phyloP scores from a whole-genome alignment of 2,888 invertebrate genomes.

The Dusona sp. region DNA sequence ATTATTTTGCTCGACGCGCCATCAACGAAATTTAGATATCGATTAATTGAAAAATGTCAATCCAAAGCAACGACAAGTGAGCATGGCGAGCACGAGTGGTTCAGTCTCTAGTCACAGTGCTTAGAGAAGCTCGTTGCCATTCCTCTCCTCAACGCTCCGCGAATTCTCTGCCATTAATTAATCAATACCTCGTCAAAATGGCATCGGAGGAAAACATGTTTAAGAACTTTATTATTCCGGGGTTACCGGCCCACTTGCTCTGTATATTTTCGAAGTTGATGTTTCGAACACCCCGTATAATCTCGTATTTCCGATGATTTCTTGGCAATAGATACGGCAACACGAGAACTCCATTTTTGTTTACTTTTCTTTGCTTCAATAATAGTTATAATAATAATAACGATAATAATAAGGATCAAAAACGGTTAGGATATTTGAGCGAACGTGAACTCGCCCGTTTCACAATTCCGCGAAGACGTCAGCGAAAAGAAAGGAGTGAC shows the following conservation, averaged over 20 bases:
- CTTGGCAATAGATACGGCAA: not conserved
- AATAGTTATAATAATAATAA: constrained; percentile 38
- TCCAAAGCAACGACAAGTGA: too few species aligned
- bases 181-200: too few species aligned
- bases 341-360: constrained; percentile 11
- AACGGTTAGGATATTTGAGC: constrained; percentile 10
- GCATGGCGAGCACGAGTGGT: too few species aligned
- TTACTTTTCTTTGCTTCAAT: not conserved
- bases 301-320: not conserved
- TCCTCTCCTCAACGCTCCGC: too few species aligned
- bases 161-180: too few species aligned
- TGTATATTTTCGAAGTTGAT: not conserved
- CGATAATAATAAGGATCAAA: constrained; percentile 13
- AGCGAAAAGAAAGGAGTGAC: constrained; percentile 15
- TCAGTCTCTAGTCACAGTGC: not conserved
- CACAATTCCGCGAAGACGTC: constrained; percentile 56
- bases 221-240: too few species aligned
- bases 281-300: not conserved
- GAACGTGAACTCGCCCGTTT: constrained; percentile 4
- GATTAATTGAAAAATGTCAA: not conserved
- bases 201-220: too few species aligned
- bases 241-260: too few species aligned
- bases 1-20: not conserved
- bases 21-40: not conserved
- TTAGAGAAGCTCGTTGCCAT: too few species aligned